Percentiles rank a stretch among this genome's conserved stretches.
phyloP scores from a whole-genome alignment of 92 coral and sea anemone genomes.

The Pocillopora meandrina region DNA sequence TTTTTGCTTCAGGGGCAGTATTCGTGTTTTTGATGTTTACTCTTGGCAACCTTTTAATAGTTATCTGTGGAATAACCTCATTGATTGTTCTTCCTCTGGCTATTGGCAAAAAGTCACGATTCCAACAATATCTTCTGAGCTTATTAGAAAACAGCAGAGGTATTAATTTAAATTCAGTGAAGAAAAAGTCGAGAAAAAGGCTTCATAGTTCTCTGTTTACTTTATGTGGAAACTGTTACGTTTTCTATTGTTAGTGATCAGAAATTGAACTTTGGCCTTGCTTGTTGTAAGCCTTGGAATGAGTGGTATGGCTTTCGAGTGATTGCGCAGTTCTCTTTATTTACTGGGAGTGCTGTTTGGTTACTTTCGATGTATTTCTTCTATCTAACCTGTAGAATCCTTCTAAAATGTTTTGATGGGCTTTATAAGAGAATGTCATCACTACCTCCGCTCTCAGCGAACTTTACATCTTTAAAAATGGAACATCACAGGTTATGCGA shows the following conservation, averaged over 20 bases:
- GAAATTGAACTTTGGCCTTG: background rate
- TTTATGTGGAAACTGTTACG: background rate
- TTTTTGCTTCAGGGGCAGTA: background rate
- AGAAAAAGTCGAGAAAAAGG: background rate
- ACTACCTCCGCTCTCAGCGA: background rate
- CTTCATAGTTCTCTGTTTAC: background rate
- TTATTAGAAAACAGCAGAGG: background rate
- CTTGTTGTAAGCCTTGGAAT: background rate
- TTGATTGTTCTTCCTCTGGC: slow-evolving; percentile 19
- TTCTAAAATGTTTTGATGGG: background rate
- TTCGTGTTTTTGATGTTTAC: background rate
- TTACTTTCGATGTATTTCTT: slow-evolving; percentile 10
- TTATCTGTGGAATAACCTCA: background rate
- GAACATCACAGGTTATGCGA: slow-evolving; percentile 15
- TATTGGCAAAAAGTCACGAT: slow-evolving; percentile 1
- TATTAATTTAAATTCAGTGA: background rate
- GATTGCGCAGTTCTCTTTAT: background rate
- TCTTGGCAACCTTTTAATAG: background rate
- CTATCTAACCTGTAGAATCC: slow-evolving; percentile 2
- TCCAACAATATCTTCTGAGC: background rate
- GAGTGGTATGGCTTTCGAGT: slow-evolving; percentile 19
- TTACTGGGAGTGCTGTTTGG: slow-evolving; percentile 15
- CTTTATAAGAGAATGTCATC: background rate
- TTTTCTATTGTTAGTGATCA: background rate
- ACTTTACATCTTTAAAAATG: background rate